These are phyloP conservation scores for Pararge aegeria DNA, from an alignment of 1,140 invertebrate species.

Conservation along the genomic window DNA sequence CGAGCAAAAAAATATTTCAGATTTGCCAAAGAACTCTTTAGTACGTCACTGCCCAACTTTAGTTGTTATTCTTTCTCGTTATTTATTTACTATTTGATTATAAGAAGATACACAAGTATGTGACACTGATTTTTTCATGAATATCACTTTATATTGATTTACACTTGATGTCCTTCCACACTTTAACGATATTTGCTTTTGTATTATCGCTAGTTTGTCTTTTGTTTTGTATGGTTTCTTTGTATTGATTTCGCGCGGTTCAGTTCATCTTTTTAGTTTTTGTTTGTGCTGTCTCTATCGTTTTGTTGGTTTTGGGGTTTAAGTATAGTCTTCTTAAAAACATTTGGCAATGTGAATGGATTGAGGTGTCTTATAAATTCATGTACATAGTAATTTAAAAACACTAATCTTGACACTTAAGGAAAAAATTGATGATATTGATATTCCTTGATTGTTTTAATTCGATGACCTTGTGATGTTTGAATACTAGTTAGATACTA, in stretches of 20 bases:
- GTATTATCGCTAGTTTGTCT: constrained; percentile 19
- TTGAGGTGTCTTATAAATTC: constrained; percentile 39
- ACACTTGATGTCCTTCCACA: constrained; percentile 13
- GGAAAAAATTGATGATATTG: too few relatives aligned
- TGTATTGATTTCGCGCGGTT: constrained; percentile 26
- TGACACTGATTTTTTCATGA: constrained; percentile 42
- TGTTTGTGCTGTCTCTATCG: constrained; percentile 38
- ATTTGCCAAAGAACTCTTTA: neutral
- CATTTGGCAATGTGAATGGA: constrained; percentile 34
- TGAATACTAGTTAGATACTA: too few relatives aligned
- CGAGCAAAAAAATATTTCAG: constrained; percentile 3
- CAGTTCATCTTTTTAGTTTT: constrained; percentile 35
- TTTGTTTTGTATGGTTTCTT: constrained; percentile 34
- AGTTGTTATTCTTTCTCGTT: constrained; percentile 6
- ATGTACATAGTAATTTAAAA: neutral
- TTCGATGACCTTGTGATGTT: too few relatives aligned
- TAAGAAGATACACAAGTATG: constrained; percentile 76
- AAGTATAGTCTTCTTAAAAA: constrained; percentile 45
- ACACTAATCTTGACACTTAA: too few relatives aligned
- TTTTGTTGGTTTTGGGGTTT: constrained; percentile 37
- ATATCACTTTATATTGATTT: constrained; percentile 27
- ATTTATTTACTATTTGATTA: constrained; percentile 34
- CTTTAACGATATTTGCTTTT: constrained; percentile 20
- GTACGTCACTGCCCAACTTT: neutral
- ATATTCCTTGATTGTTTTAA: too few relatives aligned